Percentiles rank a stretch among this genome's conserved stretches.
Conservation (phyloP, 2,113 vertebrate genomes). For the Corythornis vintsioides region DNA sequence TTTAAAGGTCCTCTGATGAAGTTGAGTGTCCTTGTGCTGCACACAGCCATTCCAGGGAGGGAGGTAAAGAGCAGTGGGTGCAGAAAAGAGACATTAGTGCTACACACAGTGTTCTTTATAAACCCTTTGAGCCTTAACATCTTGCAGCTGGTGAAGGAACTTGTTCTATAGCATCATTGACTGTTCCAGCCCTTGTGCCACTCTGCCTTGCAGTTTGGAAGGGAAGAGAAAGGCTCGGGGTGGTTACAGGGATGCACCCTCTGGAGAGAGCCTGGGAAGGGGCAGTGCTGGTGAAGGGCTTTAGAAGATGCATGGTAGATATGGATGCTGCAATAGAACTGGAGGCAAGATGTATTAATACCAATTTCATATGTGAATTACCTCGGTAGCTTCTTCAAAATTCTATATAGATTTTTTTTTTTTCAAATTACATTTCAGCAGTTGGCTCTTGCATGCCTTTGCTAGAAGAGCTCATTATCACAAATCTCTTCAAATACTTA, state of each 20-base stretch:
- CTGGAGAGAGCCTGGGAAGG: background rate
- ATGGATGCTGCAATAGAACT: background rate
- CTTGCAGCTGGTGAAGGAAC: background rate
- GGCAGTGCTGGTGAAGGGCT: background rate
- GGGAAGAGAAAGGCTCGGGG: background rate
- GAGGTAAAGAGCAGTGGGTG: background rate
- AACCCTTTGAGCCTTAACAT: background rate
- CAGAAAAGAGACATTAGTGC: background rate
- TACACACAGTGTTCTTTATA: fast-evolving
- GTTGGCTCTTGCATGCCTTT: background rate
- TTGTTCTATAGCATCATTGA: background rate
- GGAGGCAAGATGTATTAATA: background rate
- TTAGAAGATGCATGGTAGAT: background rate
- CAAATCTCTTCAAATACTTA: background rate
- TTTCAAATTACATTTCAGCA: background rate
- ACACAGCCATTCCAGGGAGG: fast-evolving
- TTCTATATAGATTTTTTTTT: background rate
- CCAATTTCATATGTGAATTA: fast-evolving
- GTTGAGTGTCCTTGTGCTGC: background rate
- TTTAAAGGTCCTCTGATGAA: background rate
- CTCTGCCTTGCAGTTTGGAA: background rate
- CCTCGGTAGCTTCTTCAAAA: background rate
- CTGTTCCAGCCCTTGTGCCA: background rate
- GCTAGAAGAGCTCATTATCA: background rate
- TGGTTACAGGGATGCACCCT: fast-evolving